Conservation (phyloP, 2,113 vertebrate species). For the Accipiter virgatus region DNA sequence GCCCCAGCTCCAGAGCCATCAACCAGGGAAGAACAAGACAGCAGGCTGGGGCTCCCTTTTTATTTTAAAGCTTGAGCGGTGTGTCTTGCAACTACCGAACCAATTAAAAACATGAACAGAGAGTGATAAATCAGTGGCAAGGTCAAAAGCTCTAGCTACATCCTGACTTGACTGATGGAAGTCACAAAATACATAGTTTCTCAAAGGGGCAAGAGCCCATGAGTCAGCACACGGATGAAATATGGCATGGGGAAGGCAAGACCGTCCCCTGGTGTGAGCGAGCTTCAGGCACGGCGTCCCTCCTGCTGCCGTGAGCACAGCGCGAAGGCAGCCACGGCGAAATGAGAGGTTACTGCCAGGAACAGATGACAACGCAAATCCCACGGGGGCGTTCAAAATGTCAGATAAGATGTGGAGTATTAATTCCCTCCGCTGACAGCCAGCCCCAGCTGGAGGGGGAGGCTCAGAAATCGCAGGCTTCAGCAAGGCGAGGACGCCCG, state of each 20-base stretch:
- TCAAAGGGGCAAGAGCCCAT: background rate
- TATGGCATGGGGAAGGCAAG: background rate
- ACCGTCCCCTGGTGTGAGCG: rapidly evolving
- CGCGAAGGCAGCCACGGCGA: background rate
- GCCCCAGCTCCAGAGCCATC: background rate
- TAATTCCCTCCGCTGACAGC: background rate
- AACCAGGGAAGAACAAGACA: rapidly evolving
- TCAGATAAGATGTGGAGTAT: background rate
- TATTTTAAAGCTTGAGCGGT: background rate
- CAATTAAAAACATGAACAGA: background rate
- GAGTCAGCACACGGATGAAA: background rate
- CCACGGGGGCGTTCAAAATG: background rate
- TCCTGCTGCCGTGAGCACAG: background rate
- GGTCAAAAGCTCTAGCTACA: background rate
- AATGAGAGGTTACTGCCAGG: background rate
- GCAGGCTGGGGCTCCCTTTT: background rate
- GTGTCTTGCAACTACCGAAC: background rate
- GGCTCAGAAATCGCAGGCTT: rapidly evolving
- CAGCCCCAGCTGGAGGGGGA: background rate
- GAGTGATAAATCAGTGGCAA: background rate
- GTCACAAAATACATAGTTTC: background rate
- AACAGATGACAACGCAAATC: background rate
- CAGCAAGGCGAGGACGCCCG: background rate
- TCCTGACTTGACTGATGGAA: background rate
- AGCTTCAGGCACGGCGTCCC: background rate